These are phyloP conservation scores for Euzetes globulus DNA, from an alignment of 2,888 invertebrate genomes.

Conservation along the genomic window DNA sequence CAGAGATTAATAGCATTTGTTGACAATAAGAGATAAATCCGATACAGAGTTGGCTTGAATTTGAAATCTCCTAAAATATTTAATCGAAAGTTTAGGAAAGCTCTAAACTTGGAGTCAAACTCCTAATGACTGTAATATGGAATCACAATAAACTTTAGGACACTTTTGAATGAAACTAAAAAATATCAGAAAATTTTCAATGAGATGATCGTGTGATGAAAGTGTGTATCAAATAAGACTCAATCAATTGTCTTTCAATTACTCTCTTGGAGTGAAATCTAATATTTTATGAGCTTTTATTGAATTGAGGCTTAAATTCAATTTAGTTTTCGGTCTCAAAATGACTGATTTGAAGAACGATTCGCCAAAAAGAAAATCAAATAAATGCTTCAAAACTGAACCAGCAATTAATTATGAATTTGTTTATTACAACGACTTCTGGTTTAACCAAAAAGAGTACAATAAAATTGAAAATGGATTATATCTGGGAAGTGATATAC, in stretches of 20 bases:
- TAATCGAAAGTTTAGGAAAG: neutral
- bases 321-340: neutral
- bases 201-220: too few relatives aligned
- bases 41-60: neutral
- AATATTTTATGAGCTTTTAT: too few relatives aligned
- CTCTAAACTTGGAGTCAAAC: neutral
- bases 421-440: slow-evolving; percentile 5
- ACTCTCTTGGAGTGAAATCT: too few relatives aligned
- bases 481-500: neutral
- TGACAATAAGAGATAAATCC: neutral
- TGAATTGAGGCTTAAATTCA: too few relatives aligned
- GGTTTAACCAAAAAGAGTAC: neutral
- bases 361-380: neutral
- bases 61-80: neutral
- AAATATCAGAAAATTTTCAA: too few relatives aligned
- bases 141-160: too few relatives aligned
- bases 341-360: neutral
- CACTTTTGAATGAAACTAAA: too few relatives aligned
- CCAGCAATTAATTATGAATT: neutral
- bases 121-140: neutral
- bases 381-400: neutral
- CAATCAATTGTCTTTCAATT: too few relatives aligned
- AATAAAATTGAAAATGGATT: slow-evolving; percentile 1
- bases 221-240: too few relatives aligned
- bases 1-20: neutral